Base-by-base conservation (phyloP, 2,113 vertebrate genomes). In the Rhinogobius similis region DNA sequence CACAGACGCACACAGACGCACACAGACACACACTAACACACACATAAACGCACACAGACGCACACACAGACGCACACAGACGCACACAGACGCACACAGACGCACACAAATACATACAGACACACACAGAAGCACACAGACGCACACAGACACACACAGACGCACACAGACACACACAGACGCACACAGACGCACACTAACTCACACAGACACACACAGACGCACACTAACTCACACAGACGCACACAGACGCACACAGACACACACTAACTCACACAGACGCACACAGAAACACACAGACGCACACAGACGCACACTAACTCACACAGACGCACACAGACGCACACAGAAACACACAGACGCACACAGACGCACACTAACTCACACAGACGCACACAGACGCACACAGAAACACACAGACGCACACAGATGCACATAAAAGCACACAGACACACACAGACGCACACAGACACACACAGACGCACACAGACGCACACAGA, bases 141-240 rank as follows among this genome's bases (percentile, higher is more conserved):
- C n/a, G n/a, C n/a, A n/a, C n/a, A n/a, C n/a, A n/a, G n/a, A n/a
- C n/a, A n/a, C n/a, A n/a, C n/a, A n/a, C n/a, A n/a, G n/a, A n/a
- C n/a, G n/a, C n/a, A n/a, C n/a, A n/a, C n/a, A n/a, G n/a, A n/a
- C n/a, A 46, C 44, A 46, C 16, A 81, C 44, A 20, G 16, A 18
- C 18, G 16, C 44, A 46, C 1, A 20, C 16, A 46, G 4, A 20
- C 16, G 14, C 44, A n/a, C n/a, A n/a, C n/a, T n/a, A n/a, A n/a
- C n/a, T n/a, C n/a, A 46, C 5, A 5, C 16, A 46, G 16, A 46
- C 16, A 61, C 77, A 36, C 68, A 52, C 75, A 20, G 16, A 46
- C 16, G 86, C 87, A 89, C 72, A 78, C 66, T 23, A 32, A 46
- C 16, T 20, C 44, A 6, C 2, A 5, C 44, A 46, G 73, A 80